These are phyloP conservation scores for Leuciscus waleckii DNA, from an alignment of 2,797 vertebrate genomes.

Conservation along the genomic window DNA sequence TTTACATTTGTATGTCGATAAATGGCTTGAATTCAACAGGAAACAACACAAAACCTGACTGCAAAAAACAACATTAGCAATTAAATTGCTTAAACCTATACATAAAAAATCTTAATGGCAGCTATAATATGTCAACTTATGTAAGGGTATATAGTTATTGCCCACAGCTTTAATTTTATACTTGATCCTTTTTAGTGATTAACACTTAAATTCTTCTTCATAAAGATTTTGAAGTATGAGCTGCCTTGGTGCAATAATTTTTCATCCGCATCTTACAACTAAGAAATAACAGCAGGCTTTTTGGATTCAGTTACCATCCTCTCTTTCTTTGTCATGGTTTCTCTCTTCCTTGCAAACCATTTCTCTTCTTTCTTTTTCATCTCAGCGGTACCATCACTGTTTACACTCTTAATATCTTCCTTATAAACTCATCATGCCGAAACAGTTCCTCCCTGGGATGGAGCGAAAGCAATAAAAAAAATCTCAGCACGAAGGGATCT, in stretches of 20 bases:
- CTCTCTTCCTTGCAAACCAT: not conserved
- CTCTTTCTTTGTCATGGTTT: not conserved
- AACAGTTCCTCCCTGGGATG: conserved; percentile 25
- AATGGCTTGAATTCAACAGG: not conserved
- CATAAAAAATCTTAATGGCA: not conserved
- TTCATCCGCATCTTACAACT: not conserved
- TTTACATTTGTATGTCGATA: not conserved
- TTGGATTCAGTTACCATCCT: not conserved
- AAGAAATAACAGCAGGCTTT: not conserved
- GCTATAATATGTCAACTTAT: not conserved
- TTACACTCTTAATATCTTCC: conserved; percentile 32
- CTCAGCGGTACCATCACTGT: conserved; percentile 24
- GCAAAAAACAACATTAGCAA: not conserved
- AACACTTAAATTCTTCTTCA: not conserved
- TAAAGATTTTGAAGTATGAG: not conserved
- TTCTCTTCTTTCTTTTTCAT: conserved; percentile 29
- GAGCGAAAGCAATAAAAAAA: conserved; percentile 49
- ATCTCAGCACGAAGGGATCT: conserved; percentile 30
- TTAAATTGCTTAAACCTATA: not conserved
- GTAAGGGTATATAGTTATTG: not conserved
- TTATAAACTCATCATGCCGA: conserved; percentile 29
- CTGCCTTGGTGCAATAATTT: not conserved
- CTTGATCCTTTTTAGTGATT: not conserved
- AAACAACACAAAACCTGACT: not conserved
- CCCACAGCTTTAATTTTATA: not conserved